A percentile compares a stretch with the other conserved stretches of the same genome.
Evolutionary conservation across 1,140 invertebrate genomes (phyloP).

Genomic region (Diabrotica virgifera): DNA sequence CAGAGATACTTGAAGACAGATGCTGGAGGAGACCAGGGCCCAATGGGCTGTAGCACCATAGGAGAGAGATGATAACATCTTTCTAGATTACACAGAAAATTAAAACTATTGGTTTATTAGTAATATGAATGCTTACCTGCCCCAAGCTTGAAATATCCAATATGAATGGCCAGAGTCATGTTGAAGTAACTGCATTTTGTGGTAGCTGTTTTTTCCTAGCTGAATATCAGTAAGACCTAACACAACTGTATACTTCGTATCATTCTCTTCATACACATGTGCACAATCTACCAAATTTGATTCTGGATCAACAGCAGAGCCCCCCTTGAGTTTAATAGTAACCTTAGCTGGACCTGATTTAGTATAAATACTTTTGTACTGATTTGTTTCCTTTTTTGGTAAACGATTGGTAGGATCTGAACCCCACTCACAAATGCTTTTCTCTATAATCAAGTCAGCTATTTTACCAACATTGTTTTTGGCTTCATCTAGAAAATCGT

Average conservation of each 20-base stretch:
- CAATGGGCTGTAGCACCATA: too few species aligned
- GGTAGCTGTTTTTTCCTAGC: conserved; percentile 87
- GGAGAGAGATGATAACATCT: too few species aligned
- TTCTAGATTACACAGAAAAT: too few species aligned
- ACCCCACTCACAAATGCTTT: conserved; percentile 77
- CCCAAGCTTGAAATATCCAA: conserved; percentile 67
- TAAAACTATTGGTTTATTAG: too few species aligned
- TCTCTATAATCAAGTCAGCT: conserved; percentile 64
- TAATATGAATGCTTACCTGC: conserved; percentile 61
- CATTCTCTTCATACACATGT: conserved; percentile 70
- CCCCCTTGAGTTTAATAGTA: conserved; percentile 83
- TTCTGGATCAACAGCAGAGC: conserved; percentile 86
- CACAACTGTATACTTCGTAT: conserved; percentile 72
- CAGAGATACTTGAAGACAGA: too few species aligned
- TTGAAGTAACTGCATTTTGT: conserved; percentile 90
- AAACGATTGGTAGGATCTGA: conserved; percentile 63
- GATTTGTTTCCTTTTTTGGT: conserved; percentile 51
- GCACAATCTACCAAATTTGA: conserved; percentile 75
- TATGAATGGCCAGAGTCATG: conserved; percentile 65
- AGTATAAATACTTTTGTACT: conserved; percentile 64
- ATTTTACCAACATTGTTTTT: conserved; percentile 57
- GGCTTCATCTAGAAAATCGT: conserved; percentile 73
- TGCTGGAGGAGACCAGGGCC: too few species aligned
- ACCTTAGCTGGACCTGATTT: conserved; percentile 64
- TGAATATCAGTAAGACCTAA: conserved; percentile 84